phyloP scores from a whole-genome alignment of 2,797 vertebrate genomes.

The Macropus fuliginosus region DNA sequence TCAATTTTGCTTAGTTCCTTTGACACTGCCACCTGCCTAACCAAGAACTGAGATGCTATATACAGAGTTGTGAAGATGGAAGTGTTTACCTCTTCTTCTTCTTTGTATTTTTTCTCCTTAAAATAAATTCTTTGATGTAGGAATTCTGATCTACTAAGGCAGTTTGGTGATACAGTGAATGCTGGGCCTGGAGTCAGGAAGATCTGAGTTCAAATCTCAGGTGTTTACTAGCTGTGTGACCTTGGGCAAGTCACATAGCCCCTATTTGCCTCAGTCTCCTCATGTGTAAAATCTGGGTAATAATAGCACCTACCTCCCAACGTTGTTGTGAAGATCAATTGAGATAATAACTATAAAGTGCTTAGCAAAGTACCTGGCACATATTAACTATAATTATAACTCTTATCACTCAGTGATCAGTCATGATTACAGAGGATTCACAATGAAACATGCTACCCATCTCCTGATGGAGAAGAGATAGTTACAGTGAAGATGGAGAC shows the following conservation, averaged over 20 bases:
- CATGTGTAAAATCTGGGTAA: not conserved
- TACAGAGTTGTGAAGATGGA: not conserved
- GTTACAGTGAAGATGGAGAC: not conserved
- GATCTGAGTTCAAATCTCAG: not conserved
- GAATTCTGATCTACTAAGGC: not conserved
- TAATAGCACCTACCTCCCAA: not conserved
- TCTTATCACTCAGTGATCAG: not conserved
- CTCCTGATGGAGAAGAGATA: not conserved
- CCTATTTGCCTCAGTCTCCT: not conserved
- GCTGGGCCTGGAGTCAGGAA: not conserved
- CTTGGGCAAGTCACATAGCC: not conserved
- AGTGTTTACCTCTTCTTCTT: not conserved
- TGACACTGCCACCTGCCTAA: too few relatives aligned
- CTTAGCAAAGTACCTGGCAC: not conserved
- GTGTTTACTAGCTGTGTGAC: not conserved
- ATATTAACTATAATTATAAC: not conserved
- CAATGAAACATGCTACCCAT: not conserved
- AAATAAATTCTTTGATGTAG: not conserved
- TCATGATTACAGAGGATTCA: not conserved
- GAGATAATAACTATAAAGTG: not conserved
- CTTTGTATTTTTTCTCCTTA: not conserved
- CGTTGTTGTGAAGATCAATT: not conserved
- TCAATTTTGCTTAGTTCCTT: too few relatives aligned
- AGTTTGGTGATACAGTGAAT: not conserved
- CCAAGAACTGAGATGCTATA: not conserved